phyloP scores from a whole-genome alignment of 2,888 invertebrate species.

The Cloeon dipterum region DNA sequence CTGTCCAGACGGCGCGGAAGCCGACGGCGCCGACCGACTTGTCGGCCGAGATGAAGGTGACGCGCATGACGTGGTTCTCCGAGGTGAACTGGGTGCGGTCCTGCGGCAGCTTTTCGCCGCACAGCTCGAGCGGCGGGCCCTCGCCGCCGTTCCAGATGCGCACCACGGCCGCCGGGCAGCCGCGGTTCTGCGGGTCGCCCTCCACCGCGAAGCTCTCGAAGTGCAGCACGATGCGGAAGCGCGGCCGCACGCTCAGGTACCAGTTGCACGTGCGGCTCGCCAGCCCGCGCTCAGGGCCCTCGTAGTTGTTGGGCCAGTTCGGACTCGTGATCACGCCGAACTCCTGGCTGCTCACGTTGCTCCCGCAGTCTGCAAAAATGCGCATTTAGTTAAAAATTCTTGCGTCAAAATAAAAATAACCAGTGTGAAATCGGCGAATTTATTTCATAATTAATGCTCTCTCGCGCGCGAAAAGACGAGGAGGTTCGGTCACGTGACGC shows the following conservation, averaged over 20 bases:
- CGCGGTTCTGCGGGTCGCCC: slow-evolving; percentile 71
- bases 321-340: slow-evolving; percentile 72
- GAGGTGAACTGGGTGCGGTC: slow-evolving; percentile 71
- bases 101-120: slow-evolving; percentile 55
- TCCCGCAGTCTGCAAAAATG: slow-evolving; percentile 54
- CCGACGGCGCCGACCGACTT: slow-evolving; percentile 87
- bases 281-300: slow-evolving; percentile 50
- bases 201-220: slow-evolving; percentile 85
- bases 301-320: slow-evolving; percentile 76
- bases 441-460: no score
- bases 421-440: no score
- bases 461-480: no score
- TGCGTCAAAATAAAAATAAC: not conserved
- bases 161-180: slow-evolving; percentile 78
- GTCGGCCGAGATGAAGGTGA: slow-evolving; percentile 87
- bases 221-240: slow-evolving; percentile 71
- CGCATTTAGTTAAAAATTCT: not conserved
- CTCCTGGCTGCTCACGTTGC: slow-evolving; percentile 65
- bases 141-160: slow-evolving; percentile 69
- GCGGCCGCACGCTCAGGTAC: slow-evolving; percentile 73
- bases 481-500: no score
- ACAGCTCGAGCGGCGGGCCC: slow-evolving; percentile 64
- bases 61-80: slow-evolving; percentile 61
- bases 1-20: slow-evolving; percentile 88
- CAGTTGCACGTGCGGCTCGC: slow-evolving; percentile 89